A percentile compares a stretch with the other conserved stretches of the same genome.
phyloP scores from a whole-genome alignment of 1,140 invertebrate genomes.

The Polyergus mexicanus region DNA sequence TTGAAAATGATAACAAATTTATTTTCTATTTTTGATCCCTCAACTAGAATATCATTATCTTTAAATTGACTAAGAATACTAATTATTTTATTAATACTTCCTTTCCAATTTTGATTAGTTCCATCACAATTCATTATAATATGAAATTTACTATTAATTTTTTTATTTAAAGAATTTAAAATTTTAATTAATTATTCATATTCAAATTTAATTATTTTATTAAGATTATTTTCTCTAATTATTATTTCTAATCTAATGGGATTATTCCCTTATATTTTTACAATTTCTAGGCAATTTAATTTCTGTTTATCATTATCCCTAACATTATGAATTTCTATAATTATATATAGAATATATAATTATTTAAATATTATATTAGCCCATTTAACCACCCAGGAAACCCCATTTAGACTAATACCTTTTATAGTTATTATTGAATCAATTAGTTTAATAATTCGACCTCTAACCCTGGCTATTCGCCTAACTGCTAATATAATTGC shows the following conservation, averaged over 20 bases:
- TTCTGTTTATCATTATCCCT: conserved; percentile 86
- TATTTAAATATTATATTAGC: conserved; percentile 87
- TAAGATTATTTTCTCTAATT: conserved; percentile 86
- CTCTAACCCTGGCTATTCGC: conserved; percentile 88
- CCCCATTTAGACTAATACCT: conserved; percentile 88
- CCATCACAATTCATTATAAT: conserved; percentile 12
- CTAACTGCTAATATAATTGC: conserved; percentile 91
- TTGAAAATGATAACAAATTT: conserved; percentile 76
- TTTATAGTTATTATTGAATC: conserved; percentile 87
- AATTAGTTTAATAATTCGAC: conserved; percentile 89
- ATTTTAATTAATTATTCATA: too few relatives aligned
- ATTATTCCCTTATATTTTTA: conserved; percentile 90
- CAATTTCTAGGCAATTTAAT: conserved; percentile 87
- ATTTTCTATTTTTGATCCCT: conserved; percentile 75
- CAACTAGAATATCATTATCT: conserved; percentile 76
- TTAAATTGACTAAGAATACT: conserved; percentile 86
- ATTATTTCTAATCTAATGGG: conserved; percentile 86
- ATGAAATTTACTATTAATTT: too few relatives aligned
- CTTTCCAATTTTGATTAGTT: conserved; percentile 2
- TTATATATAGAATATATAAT: conserved; percentile 84
- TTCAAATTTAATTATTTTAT: conserved; percentile 83
- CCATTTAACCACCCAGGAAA: conserved; percentile 89
- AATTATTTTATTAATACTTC: not conserved
- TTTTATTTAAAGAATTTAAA: too few relatives aligned
- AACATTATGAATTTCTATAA: too few relatives aligned